Evolutionary conservation across 2,113 vertebrate species (phyloP).

Genomic region (Grallaria varia): DNA sequence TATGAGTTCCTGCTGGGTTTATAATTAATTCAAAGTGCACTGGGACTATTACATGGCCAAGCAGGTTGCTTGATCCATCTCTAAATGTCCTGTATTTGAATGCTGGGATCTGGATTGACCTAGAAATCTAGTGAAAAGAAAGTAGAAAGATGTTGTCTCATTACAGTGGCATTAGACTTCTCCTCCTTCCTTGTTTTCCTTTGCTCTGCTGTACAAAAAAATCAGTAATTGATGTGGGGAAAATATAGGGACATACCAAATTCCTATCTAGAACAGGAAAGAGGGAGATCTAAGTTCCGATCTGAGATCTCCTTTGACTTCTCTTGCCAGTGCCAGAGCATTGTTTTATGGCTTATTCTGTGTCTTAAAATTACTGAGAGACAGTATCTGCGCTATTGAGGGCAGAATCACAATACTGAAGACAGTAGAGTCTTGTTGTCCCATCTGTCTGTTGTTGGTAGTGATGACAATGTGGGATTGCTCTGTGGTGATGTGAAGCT

Average conservation of each 20-base stretch:
- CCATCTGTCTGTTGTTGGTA: rapidly evolving
- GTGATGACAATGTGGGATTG: neutral
- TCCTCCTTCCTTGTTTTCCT: neutral
- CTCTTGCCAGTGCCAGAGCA: neutral
- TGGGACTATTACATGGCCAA: neutral
- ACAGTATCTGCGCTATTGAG: neutral
- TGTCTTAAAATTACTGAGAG: neutral
- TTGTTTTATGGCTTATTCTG: neutral
- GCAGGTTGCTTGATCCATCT: neutral
- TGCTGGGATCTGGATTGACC: neutral
- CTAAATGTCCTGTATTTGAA: neutral
- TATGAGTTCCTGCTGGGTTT: neutral
- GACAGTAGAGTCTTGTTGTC: neutral
- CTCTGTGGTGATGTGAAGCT: neutral
- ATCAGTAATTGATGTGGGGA: neutral
- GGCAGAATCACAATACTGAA: neutral
- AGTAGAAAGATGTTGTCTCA: neutral
- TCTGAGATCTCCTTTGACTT: neutral
- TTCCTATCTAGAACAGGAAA: neutral
- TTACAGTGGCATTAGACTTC: neutral
- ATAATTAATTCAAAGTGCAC: neutral
- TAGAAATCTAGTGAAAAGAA: neutral
- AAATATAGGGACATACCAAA: neutral
- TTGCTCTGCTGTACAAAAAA: neutral
- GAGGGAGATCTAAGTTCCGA: neutral